Percentiles rank a stretch among this genome's conserved stretches.
These are phyloP conservation scores for Tachuris rubrigastra DNA, from an alignment of 2,113 vertebrate species.

Conservation along the genomic window DNA sequence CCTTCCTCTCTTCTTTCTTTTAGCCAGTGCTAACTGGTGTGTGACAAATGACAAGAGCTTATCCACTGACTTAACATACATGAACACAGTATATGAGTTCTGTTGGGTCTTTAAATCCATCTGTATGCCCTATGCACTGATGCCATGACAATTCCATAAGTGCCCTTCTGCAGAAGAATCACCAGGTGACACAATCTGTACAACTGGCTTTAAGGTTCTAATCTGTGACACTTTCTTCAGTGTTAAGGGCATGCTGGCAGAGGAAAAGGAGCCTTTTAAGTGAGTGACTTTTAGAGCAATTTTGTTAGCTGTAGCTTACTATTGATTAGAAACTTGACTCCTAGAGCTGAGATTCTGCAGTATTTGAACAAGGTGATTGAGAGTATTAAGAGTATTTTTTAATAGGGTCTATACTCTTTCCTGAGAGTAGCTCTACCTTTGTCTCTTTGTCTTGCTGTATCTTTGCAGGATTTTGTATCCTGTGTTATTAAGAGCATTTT, in stretches of 20 bases:
- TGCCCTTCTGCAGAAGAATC: neutral
- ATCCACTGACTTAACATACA: neutral
- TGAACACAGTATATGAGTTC: neutral
- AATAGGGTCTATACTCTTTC: neutral
- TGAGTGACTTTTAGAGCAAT: neutral
- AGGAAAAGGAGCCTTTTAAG: neutral
- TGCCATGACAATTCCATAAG: neutral
- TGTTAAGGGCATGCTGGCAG: neutral
- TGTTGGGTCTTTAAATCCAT: neutral
- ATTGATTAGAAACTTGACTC: neutral
- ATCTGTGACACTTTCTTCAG: neutral
- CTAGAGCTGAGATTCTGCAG: neutral
- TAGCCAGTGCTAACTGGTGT: neutral
- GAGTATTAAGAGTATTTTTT: neutral
- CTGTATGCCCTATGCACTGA: rapidly evolving
- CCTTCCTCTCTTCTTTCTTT: neutral
- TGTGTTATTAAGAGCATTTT: neutral
- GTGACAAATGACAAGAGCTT: neutral
- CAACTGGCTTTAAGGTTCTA: neutral
- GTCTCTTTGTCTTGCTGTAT: neutral
- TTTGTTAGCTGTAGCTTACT: neutral
- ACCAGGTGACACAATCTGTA: neutral
- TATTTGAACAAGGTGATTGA: neutral
- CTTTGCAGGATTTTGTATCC: neutral
- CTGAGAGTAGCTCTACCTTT: neutral